Percentiles rank a stretch among this genome's conserved stretches.
Evolutionary conservation across 2,797 vertebrate genomes (phyloP).

Genomic region (Tiaroga cobitis): DNA sequence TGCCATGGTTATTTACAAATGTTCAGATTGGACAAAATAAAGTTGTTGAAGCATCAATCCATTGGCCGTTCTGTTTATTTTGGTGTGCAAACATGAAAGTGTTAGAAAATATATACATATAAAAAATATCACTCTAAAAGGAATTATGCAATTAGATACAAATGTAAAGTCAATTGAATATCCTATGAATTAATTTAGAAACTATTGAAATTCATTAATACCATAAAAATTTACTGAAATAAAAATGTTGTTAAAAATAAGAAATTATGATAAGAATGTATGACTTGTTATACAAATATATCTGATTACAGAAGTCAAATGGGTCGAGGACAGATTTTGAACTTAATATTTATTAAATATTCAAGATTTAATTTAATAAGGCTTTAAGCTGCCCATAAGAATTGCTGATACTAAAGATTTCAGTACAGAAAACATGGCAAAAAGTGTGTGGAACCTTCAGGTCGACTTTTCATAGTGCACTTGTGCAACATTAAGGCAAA

Average conservation of each 20-base stretch:
- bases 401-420: not conserved
- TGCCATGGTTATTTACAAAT: constrained; percentile 90
- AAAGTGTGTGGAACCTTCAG: not conserved
- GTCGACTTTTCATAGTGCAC: not conserved
- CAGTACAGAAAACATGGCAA: not conserved
- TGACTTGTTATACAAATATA: not conserved
- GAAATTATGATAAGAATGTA: not conserved
- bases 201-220: not conserved
- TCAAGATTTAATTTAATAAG: not conserved
- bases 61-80: constrained; percentile 28
- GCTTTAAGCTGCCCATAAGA: not conserved
- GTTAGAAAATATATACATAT: not conserved
- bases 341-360: not conserved
- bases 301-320: not conserved
- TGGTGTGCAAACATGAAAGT: not conserved
- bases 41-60: constrained; percentile 94
- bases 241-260: not conserved
- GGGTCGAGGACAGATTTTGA: not conserved
- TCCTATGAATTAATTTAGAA: not conserved
- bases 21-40: constrained; percentile 97
- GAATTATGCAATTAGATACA: not conserved
- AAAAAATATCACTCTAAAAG: not conserved
- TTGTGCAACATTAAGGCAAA: constrained; percentile 14
- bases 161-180: not conserved
- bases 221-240: not conserved